Conservation (phyloP, 2,797 vertebrate genomes). For the Gymnothorax javanicus region DNA sequence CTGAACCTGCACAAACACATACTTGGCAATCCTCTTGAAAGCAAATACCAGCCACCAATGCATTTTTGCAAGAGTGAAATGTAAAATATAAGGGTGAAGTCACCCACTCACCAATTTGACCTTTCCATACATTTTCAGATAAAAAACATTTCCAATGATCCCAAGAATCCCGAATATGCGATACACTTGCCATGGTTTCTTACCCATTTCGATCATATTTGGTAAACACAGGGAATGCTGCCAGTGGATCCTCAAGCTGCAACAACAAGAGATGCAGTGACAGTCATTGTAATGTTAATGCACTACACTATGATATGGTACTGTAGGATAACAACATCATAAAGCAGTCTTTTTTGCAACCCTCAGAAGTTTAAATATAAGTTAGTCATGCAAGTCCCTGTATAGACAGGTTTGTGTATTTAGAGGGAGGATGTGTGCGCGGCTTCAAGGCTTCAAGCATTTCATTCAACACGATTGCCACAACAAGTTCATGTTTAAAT, state of each 20-base stretch:
- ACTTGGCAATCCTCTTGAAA: background rate
- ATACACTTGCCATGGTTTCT: conserved; percentile 40
- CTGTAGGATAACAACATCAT: background rate
- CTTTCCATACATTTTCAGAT: background rate
- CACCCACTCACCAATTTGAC: background rate
- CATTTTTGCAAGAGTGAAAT: background rate
- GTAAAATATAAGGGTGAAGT: background rate
- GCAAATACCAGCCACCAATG: background rate
- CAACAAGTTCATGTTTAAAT: too few relatives aligned
- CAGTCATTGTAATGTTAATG: background rate
- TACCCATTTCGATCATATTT: conserved; percentile 94
- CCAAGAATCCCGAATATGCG: background rate
- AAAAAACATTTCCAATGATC: background rate
- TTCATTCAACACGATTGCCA: too few relatives aligned
- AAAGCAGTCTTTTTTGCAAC: background rate
- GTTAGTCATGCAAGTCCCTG: background rate
- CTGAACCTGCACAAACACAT: background rate
- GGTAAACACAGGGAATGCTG: conserved; percentile 90
- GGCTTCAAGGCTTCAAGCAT: too few relatives aligned
- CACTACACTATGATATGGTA: background rate
- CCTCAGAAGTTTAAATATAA: background rate
- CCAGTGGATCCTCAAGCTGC: conserved; percentile 87
- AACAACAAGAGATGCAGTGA: conserved; percentile 20
- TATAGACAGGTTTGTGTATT: background rate
- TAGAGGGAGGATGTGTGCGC: too few relatives aligned